Evolutionary conservation across 2,113 vertebrate genomes (phyloP).

Genomic region (Albula goreensis): DNA sequence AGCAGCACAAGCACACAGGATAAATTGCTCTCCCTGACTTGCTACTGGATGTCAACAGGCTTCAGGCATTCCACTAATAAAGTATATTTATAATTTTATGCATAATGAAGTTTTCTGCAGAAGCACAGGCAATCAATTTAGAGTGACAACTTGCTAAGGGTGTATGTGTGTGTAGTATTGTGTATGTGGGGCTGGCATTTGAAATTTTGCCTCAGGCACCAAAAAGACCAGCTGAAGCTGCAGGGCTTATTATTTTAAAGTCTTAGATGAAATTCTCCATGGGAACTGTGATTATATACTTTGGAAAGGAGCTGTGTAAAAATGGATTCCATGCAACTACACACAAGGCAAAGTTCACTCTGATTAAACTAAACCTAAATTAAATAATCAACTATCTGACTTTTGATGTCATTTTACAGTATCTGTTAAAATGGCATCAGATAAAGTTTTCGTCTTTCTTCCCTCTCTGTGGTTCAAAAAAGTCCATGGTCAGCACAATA

Average conservation of each 20-base stretch:
- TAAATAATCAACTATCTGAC: background rate
- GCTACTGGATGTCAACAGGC: background rate
- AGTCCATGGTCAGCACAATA: background rate
- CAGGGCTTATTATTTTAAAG: too few relatives aligned
- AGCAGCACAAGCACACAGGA: constrained; percentile 47
- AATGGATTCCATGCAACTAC: too few relatives aligned
- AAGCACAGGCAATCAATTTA: too few relatives aligned
- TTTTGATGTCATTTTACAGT: background rate
- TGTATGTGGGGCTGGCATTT: too few relatives aligned
- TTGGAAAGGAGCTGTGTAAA: too few relatives aligned
- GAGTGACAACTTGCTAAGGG: too few relatives aligned
- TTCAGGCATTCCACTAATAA: background rate
- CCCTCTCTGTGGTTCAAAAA: background rate
- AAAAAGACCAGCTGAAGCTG: too few relatives aligned
- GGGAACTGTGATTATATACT: too few relatives aligned
- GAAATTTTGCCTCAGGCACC: too few relatives aligned
- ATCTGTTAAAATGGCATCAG: background rate
- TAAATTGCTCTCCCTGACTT: background rate
- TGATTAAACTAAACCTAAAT: background rate
- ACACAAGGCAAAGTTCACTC: too few relatives aligned
- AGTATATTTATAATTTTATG: background rate
- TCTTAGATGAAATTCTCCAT: too few relatives aligned
- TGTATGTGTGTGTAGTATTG: too few relatives aligned
- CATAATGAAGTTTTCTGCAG: background rate
- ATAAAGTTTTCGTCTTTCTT: background rate